These are phyloP conservation scores for Drosophila helvetica DNA, from an alignment of 2,888 invertebrate species.

Conservation along the genomic window DNA sequence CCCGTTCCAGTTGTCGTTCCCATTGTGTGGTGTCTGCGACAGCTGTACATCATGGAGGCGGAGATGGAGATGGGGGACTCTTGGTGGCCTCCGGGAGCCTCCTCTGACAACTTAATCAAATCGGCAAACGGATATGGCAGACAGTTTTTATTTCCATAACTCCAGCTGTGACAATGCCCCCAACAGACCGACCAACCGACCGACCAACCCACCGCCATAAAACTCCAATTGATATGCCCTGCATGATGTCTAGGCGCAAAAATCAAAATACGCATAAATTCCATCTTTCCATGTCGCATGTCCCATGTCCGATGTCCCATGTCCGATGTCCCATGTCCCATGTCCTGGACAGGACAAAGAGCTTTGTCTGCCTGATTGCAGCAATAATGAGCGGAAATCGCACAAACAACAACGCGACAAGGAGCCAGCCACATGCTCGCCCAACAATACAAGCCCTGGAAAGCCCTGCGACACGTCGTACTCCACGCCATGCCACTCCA, in stretches of 20 bases:
- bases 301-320: conserved; percentile 20
- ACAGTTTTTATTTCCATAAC: conserved; percentile 61
- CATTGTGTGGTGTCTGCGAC: conserved; percentile 23
- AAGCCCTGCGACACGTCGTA: conserved; percentile 8
- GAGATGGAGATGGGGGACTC: neutral
- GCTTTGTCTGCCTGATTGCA: conserved; percentile 69
- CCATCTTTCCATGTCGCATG: conserved; percentile 32
- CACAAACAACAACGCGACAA: conserved; percentile 45
- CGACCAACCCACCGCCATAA: conserved; percentile 14
- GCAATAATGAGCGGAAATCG: conserved; percentile 75
- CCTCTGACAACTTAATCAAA: conserved; percentile 76
- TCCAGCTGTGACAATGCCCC: conserved; percentile 28
- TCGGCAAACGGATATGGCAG: conserved; percentile 62
- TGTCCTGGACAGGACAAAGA: conserved; percentile 28
- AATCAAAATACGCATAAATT: conserved; percentile 56
- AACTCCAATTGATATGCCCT: conserved; percentile 57
- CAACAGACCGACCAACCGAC: too few species aligned
- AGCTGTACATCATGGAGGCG: conserved; percentile 33
- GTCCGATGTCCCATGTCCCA: conserved; percentile 6
- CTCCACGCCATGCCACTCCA: too few species aligned
- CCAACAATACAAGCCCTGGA: conserved; percentile 60
- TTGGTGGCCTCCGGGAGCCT: conserved; percentile 24
- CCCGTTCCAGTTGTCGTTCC: neutral
- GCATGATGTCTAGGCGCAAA: conserved; percentile 58
- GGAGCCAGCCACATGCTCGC: conserved; percentile 27